Evolutionary conservation across 2,888 invertebrate genomes (phyloP).

Genomic region (Mythimna lalbum): DNA sequence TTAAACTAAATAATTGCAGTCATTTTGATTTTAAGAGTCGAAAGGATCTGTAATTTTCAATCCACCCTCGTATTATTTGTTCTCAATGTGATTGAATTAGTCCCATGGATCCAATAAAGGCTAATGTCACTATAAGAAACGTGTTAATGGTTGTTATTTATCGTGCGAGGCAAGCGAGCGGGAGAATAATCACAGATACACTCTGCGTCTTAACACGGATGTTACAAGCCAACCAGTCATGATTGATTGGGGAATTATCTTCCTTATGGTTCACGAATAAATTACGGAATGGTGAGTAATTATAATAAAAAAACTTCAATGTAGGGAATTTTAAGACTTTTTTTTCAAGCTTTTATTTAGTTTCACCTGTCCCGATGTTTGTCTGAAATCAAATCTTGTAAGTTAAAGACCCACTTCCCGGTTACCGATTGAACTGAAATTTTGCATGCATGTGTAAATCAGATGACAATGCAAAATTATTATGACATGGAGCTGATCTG

Average conservation of each 20-base stretch:
- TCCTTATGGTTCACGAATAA: background rate
- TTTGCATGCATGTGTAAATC: too few relatives aligned
- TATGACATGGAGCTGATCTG: too few relatives aligned
- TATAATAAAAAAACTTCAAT: background rate
- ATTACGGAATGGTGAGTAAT: background rate
- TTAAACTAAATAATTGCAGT: too few relatives aligned
- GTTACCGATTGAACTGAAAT: too few relatives aligned
- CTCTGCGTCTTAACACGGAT: slow-evolving; percentile 35
- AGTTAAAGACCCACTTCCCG: too few relatives aligned
- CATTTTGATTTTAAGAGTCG: too few relatives aligned
- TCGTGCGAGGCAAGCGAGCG: slow-evolving; percentile 72
- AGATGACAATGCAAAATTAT: too few relatives aligned
- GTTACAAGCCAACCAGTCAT: slow-evolving; percentile 38
- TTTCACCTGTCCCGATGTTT: too few relatives aligned
- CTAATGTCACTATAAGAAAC: slow-evolving; percentile 84
- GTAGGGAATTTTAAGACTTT: too few relatives aligned
- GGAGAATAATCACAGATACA: slow-evolving; percentile 73
- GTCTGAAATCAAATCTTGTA: too few relatives aligned
- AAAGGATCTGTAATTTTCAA: too few relatives aligned
- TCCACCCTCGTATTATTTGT: slow-evolving; percentile 58
- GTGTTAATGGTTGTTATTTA: slow-evolving; percentile 83
- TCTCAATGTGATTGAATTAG: slow-evolving; percentile 77
- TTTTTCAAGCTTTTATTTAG: too few relatives aligned
- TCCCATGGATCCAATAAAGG: slow-evolving; percentile 80
- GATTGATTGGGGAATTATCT: slow-evolving; percentile 24